Conservation (phyloP, 2,797 vertebrate genomes). For the Cygnus olor region DNA sequence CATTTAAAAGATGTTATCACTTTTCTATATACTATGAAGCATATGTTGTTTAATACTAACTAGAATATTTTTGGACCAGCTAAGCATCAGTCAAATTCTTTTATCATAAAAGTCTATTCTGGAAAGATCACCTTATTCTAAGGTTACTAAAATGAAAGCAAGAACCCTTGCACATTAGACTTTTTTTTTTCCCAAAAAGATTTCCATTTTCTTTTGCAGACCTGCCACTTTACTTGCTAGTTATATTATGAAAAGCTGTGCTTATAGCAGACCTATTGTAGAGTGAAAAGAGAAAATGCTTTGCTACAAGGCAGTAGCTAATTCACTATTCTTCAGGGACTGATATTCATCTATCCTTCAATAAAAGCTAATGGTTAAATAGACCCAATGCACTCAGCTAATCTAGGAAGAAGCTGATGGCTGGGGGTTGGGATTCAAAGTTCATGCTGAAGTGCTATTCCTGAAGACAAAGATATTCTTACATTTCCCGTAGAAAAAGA, state of each 20-base stretch:
- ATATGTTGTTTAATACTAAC: slow-evolving; percentile 15
- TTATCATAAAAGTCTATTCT: slow-evolving; percentile 39
- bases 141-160: slow-evolving; percentile 55
- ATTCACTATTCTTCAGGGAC: slow-evolving; percentile 77
- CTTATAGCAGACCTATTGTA: slow-evolving; percentile 72
- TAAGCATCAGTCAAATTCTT: slow-evolving; percentile 28
- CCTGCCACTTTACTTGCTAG: slow-evolving; percentile 46
- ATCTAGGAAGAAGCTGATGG: slow-evolving; percentile 73
- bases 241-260: slow-evolving; percentile 65
- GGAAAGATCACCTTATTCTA: slow-evolving; percentile 45
- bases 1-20: background rate
- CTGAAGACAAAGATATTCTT: slow-evolving; percentile 62
- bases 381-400: slow-evolving; percentile 78
- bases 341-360: slow-evolving; percentile 77
- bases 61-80: slow-evolving; percentile 6
- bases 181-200: slow-evolving; percentile 25
- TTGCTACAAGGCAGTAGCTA: slow-evolving; percentile 74
- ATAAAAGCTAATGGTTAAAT: slow-evolving; percentile 78
- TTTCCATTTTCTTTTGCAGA: slow-evolving; percentile 69
- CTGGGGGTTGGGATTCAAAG: slow-evolving; percentile 68
- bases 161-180: slow-evolving; percentile 23
- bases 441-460: slow-evolving; percentile 57
- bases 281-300: slow-evolving; percentile 72
- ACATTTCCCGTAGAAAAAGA: slow-evolving; percentile 56
- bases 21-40: slow-evolving; percentile 18